A percentile compares a stretch with the other conserved stretches of the same genome.
Conservation (phyloP, 1,140 invertebrate genomes). For the Euura saliciscinereae region DNA sequence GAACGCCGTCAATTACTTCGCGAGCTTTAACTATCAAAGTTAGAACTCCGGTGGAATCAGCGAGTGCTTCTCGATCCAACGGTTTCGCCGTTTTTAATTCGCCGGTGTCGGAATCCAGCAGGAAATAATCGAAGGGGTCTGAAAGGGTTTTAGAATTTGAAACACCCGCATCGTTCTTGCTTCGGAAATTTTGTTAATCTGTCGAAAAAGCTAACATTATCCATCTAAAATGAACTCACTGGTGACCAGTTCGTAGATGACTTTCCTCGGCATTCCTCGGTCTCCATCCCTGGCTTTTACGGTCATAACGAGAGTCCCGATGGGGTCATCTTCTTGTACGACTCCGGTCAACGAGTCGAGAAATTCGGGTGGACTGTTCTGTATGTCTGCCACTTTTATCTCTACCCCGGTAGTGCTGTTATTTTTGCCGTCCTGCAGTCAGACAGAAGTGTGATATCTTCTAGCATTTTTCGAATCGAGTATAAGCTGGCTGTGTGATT, state of each 20-base stretch:
- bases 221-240: conserved; percentile 66
- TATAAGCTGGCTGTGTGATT: neutral
- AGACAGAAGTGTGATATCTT: neutral
- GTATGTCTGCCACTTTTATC: conserved; percentile 80
- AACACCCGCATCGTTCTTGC: too few species aligned
- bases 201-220: neutral
- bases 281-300: conserved; percentile 84
- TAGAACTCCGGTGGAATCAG: conserved; percentile 79
- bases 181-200: too few species aligned
- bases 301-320: conserved; percentile 82
- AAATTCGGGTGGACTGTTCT: conserved; percentile 84
- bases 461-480: conserved; percentile 7
- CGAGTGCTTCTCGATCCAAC: conserved; percentile 80
- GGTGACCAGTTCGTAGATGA: conserved; percentile 78
- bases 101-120: conserved; percentile 77
- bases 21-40: conserved; percentile 76
- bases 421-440: conserved; percentile 75
- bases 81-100: conserved; percentile 83
- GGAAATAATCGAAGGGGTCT: conserved; percentile 89
- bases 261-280: conserved; percentile 75
- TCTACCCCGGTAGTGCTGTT: conserved; percentile 74
- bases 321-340: conserved; percentile 82
- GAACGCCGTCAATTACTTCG: conserved; percentile 75
- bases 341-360: conserved; percentile 79
- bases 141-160: conserved; percentile 23